These are phyloP conservation scores for Tromatobia lineatoria DNA, from an alignment of 2,888 invertebrate species.

Conservation along the genomic window DNA sequence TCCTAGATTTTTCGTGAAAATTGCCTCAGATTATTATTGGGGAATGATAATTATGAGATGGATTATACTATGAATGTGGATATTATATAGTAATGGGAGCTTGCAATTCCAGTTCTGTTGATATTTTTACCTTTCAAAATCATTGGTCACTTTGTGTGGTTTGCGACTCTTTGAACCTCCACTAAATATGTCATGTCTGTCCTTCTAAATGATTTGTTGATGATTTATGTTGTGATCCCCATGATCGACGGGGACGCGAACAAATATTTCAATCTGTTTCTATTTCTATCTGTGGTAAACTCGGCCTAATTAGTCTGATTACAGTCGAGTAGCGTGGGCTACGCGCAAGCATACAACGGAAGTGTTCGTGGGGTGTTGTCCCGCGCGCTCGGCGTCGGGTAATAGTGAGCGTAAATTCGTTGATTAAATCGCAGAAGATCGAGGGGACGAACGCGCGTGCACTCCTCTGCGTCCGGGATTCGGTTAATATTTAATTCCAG, in stretches of 20 bases:
- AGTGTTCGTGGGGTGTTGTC: conserved; percentile 24
- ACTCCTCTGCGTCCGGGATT: conserved; percentile 28
- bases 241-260: not conserved
- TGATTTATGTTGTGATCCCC: conserved; percentile 7
- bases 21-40: no score
- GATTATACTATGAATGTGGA: no score
- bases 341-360: conserved; percentile 40
- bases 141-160: not conserved
- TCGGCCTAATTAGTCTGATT: conserved; percentile 67
- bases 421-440: conserved; percentile 71
- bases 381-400: conserved; percentile 14
- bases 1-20: no score
- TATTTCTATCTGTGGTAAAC: conserved; percentile 17
- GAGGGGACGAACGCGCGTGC: conserved; percentile 37
- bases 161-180: not conserved
- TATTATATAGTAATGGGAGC: no score
- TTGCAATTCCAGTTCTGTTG: no score
- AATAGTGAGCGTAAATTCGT: conserved; percentile 70
- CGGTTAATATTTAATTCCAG: conserved; percentile 72
- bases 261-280: conserved; percentile 2
- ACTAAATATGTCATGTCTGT: not conserved
- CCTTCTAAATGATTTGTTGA: not conserved
- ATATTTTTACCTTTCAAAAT: not conserved
- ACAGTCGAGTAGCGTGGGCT: conserved; percentile 41
- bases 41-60: no score